Evolutionary conservation across 2,113 vertebrate genomes (phyloP).

Genomic region (Helogale parvula): DNA sequence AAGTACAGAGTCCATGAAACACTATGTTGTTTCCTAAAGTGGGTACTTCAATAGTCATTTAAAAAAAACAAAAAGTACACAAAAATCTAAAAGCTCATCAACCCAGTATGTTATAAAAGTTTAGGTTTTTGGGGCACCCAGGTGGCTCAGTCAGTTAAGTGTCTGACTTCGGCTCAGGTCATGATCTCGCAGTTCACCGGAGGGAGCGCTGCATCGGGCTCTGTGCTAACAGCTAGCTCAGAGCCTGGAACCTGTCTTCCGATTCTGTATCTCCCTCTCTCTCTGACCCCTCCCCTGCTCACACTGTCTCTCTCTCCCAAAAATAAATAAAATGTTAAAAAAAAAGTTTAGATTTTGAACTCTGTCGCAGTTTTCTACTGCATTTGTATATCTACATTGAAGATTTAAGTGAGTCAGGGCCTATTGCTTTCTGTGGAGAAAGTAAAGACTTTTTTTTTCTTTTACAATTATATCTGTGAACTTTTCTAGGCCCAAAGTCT

Average conservation of each 20-base stretch:
- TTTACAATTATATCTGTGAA: neutral
- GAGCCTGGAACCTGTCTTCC: no score
- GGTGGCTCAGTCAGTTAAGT: no score
- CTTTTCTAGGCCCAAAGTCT: neutral
- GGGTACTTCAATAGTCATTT: neutral
- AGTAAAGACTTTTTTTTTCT: neutral
- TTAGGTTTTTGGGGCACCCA: neutral
- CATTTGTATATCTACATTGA: neutral
- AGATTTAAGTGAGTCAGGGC: neutral
- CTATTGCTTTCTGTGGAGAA: neutral
- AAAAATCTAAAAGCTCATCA: neutral
- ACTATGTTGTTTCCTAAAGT: neutral
- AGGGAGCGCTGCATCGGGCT: no score
- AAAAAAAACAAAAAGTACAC: neutral
- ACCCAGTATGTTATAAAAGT: neutral
- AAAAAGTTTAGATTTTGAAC: slow-evolving; percentile 2
- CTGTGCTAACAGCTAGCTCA: no score
- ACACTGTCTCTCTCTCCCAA: no score
- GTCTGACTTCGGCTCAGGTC: no score
- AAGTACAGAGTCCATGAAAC: neutral
- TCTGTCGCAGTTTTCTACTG: neutral
- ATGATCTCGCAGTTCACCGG: no score
- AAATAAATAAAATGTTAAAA: no score
- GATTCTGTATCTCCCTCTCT: no score
- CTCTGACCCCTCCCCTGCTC: no score